These are phyloP conservation scores for Myoxocephalus aenaeus DNA, from an alignment of 2,797 vertebrate genomes.

Conservation along the genomic window DNA sequence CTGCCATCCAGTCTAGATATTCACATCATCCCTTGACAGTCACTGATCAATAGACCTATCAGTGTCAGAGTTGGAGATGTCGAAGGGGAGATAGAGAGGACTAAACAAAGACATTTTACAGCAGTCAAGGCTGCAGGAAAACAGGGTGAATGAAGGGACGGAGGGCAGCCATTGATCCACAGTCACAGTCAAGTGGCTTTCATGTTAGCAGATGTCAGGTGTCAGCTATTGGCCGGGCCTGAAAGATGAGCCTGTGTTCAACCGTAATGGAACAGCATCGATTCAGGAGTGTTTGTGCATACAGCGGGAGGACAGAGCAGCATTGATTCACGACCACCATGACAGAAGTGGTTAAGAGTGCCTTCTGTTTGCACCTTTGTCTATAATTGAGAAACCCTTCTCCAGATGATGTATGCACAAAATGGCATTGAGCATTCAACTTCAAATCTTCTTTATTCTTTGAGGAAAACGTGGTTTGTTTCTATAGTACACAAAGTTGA, in stretches of 20 bases:
- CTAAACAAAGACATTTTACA: conserved; percentile 62
- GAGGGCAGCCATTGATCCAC: conserved; percentile 69
- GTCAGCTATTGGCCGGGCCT: conserved; percentile 74
- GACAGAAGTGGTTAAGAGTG: conserved; percentile 74
- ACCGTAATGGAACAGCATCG: conserved; percentile 79
- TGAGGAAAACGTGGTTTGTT: conserved; percentile 21
- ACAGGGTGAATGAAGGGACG: conserved; percentile 26
- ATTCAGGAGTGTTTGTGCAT: conserved; percentile 77
- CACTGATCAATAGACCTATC: conserved; percentile 73
- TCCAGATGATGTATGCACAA: conserved; percentile 50
- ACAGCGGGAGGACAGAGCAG: conserved; percentile 63
- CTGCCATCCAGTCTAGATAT: conserved; percentile 43
- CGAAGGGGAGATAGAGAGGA: conserved; percentile 22
- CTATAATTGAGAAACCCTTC: conserved; percentile 50
- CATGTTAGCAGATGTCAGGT: conserved; percentile 84
- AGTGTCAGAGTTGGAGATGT: conserved; percentile 39
- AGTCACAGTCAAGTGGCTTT: conserved; percentile 78
- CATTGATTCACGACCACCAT: conserved; percentile 78
- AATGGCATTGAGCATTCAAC: conserved; percentile 39
- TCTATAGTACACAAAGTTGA: conserved; percentile 13
- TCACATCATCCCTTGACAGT: conserved; percentile 52
- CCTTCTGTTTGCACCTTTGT: conserved; percentile 66
- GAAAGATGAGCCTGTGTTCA: conserved; percentile 81
- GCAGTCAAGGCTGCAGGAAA: conserved; percentile 62
- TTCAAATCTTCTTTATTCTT: conserved; percentile 38